Percentiles rank a stretch among this genome's conserved stretches.
Conservation (phyloP, 2,113 vertebrate species). For the Oplegnathus fasciatus region DNA sequence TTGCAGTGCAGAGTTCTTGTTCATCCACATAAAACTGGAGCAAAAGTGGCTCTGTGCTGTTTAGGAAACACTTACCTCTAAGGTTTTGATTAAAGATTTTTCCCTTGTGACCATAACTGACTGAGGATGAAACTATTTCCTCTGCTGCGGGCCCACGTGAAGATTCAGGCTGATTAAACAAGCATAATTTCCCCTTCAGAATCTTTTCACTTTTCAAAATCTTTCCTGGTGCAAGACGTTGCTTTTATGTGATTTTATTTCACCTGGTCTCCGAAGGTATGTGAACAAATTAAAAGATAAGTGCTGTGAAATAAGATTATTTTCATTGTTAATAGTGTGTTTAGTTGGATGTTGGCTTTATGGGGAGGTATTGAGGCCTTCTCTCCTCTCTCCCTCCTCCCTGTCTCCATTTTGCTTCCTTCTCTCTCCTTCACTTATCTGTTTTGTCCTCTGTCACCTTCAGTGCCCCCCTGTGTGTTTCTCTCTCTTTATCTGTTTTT, state of each 20-base stretch:
- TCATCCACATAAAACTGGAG: too few species aligned
- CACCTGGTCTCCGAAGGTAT: too few species aligned
- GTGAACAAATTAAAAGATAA: neutral
- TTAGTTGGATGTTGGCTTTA: neutral
- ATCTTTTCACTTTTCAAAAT: neutral
- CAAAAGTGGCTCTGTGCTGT: too few species aligned
- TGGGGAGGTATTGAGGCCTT: neutral
- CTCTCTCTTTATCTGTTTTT: constrained; percentile 57
- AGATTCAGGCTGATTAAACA: neutral
- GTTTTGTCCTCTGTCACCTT: constrained; percentile 57
- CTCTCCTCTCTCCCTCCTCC: neutral
- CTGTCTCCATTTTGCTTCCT: constrained; percentile 17
- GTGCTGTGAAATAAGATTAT: neutral
- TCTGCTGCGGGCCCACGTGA: neutral
- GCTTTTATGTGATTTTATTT: too few species aligned
- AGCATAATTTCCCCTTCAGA: neutral
- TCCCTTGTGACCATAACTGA: too few species aligned
- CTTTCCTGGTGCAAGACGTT: neutral
- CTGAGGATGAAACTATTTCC: neutral
- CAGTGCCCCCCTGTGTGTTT: constrained; percentile 54
- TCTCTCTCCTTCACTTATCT: constrained; percentile 36
- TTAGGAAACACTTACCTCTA: too few species aligned
- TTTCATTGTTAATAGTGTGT: neutral
- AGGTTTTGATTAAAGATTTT: too few species aligned
- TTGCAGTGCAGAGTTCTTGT: too few species aligned